Evolutionary conservation across 2,797 vertebrate species (phyloP).

Genomic region (Cephalopachus bancanus): DNA sequence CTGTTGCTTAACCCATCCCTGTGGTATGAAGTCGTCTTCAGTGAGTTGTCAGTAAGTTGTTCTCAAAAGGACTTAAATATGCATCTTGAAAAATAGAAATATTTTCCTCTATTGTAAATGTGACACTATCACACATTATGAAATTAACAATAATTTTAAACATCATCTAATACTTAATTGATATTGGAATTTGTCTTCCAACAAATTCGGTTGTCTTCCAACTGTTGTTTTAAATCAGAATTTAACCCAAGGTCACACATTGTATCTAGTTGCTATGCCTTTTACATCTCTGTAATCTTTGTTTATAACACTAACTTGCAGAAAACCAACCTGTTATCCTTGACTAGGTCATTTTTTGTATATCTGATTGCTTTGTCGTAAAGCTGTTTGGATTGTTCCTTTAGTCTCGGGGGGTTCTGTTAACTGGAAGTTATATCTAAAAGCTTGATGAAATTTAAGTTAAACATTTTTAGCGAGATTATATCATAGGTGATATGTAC

Average conservation of each 20-base stretch:
- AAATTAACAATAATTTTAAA: constrained; percentile 17
- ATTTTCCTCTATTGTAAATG: neutral
- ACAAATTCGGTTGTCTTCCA: neutral
- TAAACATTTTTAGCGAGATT: constrained; percentile 42
- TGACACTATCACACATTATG: neutral
- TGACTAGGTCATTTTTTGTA: neutral
- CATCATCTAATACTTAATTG: neutral
- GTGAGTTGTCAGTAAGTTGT: neutral
- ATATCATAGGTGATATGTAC: neutral
- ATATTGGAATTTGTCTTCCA: neutral
- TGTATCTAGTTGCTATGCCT: neutral
- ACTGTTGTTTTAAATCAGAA: neutral
- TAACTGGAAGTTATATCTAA: constrained; percentile 37
- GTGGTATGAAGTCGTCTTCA: neutral
- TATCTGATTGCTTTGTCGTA: neutral
- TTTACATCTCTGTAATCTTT: neutral
- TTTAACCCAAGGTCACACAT: neutral
- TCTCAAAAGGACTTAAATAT: neutral
- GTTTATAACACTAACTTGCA: neutral
- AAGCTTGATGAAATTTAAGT: constrained; percentile 46
- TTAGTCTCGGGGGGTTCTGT: neutral
- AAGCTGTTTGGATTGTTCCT: neutral
- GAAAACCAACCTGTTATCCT: neutral
- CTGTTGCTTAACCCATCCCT: neutral
- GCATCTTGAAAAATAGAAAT: neutral